A percentile compares a stretch with the other conserved stretches of the same genome.
phyloP scores from a whole-genome alignment of 1,140 invertebrate genomes.

The Ephestia elutella region DNA sequence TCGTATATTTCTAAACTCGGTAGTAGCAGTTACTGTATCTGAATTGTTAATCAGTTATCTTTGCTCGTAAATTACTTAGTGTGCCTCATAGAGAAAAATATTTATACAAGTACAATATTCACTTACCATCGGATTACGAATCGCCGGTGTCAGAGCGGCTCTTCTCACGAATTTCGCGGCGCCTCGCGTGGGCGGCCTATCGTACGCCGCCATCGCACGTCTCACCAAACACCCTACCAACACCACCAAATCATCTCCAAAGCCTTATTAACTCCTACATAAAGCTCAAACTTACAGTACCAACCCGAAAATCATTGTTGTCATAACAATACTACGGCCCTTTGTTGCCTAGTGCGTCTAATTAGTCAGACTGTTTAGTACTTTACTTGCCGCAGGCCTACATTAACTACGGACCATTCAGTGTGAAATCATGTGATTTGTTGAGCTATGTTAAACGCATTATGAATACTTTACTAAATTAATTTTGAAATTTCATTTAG shows the following conservation, averaged over 20 bases:
- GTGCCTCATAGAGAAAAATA: background rate
- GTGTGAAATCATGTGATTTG: slow-evolving; percentile 61
- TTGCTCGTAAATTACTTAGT: slow-evolving; percentile 9
- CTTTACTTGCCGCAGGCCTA: slow-evolving; percentile 50
- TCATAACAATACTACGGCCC: slow-evolving; percentile 34
- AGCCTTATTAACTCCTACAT: slow-evolving; percentile 23
- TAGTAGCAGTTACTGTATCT: too few relatives aligned
- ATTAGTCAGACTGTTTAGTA: slow-evolving; percentile 71
- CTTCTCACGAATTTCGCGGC: slow-evolving; percentile 71
- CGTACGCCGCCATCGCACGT: slow-evolving; percentile 59
- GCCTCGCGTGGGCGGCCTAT: slow-evolving; percentile 67
- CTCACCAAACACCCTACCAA: slow-evolving; percentile 35
- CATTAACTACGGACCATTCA: slow-evolving; percentile 46
- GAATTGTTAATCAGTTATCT: too few relatives aligned
- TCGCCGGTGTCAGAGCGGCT: slow-evolving; percentile 47
- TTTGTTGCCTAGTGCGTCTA: slow-evolving; percentile 68
- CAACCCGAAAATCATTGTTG: slow-evolving; percentile 13
- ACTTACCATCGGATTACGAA: slow-evolving; percentile 3
- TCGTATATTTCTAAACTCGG: too few relatives aligned
- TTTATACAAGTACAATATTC: background rate
- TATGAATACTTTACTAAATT: slow-evolving; percentile 9
- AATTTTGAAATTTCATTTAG: background rate
- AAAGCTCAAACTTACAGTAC: slow-evolving; percentile 25
- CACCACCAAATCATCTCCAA: slow-evolving; percentile 23
- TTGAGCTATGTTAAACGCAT: slow-evolving; percentile 23